Evolutionary conservation across 2,113 vertebrate genomes (phyloP).

Genomic region (Todiramphus saurophagus): DNA sequence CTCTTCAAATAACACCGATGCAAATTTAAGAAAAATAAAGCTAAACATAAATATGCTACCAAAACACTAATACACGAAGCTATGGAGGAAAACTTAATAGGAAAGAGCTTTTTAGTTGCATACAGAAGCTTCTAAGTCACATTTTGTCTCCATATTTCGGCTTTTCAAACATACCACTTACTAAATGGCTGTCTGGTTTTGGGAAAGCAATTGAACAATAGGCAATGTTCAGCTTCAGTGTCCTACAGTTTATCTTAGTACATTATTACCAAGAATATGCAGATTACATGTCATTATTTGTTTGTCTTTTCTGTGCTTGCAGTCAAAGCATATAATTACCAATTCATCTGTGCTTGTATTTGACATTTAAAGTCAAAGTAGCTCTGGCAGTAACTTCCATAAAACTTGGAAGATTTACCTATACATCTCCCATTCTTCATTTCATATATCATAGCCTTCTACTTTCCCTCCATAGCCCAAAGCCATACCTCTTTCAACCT

Average conservation of each 20-base stretch:
- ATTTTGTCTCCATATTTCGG: not conserved
- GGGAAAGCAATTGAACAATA: not conserved
- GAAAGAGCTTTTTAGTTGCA: not conserved
- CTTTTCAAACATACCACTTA: not conserved
- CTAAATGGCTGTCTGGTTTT: not conserved
- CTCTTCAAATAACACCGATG: not conserved
- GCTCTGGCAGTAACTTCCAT: not conserved
- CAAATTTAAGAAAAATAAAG: not conserved
- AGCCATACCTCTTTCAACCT: not conserved
- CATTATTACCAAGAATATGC: not conserved
- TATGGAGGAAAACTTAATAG: not conserved
- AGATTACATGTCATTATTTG: not conserved
- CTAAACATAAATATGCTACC: not conserved
- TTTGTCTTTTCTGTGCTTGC: not conserved
- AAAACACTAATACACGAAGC: not conserved
- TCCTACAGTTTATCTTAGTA: not conserved
- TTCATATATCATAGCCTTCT: not conserved
- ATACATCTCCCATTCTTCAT: not conserved
- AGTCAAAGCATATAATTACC: not conserved
- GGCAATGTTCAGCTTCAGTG: not conserved
- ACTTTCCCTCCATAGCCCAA: not conserved
- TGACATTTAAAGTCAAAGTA: not conserved
- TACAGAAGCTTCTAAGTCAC: not conserved
- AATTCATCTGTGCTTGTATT: not conserved
- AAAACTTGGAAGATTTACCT: not conserved